Percentiles rank a stretch among this genome's conserved stretches.
Conservation (phyloP, 2,797 vertebrate species). For the Remorina albescens region DNA sequence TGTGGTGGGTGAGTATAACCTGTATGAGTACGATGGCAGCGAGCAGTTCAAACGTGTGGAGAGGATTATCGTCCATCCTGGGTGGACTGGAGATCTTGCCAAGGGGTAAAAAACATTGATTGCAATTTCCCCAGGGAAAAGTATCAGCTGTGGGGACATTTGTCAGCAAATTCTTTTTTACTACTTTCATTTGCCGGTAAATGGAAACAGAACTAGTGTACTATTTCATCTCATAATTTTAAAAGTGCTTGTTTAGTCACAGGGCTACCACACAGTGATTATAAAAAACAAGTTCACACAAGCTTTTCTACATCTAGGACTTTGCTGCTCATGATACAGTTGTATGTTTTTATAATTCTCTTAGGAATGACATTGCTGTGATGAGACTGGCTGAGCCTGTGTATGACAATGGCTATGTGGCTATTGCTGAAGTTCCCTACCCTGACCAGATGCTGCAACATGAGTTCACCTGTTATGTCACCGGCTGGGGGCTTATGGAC, state of each 20-base stretch:
- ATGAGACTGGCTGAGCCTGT: constrained; percentile 57
- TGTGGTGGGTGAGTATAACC: constrained; percentile 74
- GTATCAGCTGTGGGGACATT: neutral
- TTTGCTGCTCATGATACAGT: neutral
- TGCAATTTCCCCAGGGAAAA: neutral
- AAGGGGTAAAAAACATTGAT: constrained; percentile 62
- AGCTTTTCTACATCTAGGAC: neutral
- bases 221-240: neutral
- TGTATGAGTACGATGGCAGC: constrained; percentile 63
- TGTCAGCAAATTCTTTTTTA: neutral
- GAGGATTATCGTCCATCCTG: constrained; percentile 67
- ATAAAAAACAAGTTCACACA: neutral
- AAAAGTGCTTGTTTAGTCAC: neutral
- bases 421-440: constrained; percentile 58
- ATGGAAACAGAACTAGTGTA: neutral
- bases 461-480: constrained; percentile 73
- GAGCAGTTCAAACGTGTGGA: constrained; percentile 71
- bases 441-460: constrained; percentile 66
- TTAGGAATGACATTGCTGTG: constrained; percentile 77
- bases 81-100: constrained; percentile 70
- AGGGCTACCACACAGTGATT: neutral
- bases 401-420: constrained; percentile 67
- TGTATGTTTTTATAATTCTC: constrained; percentile 3
- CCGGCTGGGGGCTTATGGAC: constrained; percentile 78
- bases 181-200: neutral